Evolutionary conservation across 2,797 vertebrate genomes (phyloP).

Genomic region (Phrynocephalus forsythii): DNA sequence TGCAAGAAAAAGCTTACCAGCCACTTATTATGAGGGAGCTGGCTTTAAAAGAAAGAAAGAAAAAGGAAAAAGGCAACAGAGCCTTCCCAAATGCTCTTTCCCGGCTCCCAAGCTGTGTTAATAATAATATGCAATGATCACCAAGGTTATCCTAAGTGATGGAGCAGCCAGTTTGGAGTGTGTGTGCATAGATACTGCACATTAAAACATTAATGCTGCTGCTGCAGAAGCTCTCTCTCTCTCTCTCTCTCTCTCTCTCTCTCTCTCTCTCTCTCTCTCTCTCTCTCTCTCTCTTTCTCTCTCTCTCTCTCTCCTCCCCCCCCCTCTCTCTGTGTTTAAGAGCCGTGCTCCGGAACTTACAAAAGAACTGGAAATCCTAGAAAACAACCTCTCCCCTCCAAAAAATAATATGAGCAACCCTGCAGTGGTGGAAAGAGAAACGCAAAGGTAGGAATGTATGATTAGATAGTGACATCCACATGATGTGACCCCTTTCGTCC

Average conservation of each 20-base stretch:
- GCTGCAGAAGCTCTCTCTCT: too few species aligned
- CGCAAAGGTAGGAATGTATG: constrained; percentile 62
- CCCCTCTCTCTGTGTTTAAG: constrained; percentile 14
- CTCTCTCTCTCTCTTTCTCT: too few species aligned
- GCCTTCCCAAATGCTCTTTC: background rate
- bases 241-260: too few species aligned
- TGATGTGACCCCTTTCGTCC: constrained; percentile 51
- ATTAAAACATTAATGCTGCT: background rate
- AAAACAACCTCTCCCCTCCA: background rate
- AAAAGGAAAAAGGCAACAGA: background rate
- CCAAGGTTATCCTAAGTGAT: background rate
- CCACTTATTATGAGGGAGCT: constrained; percentile 1
- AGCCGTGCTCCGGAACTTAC: constrained; percentile 57
- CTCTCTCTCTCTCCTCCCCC: too few species aligned
- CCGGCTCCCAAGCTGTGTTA: background rate
- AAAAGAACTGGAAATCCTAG: constrained; percentile 64
- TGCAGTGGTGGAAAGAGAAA: constrained; percentile 70
- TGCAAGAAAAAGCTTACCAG: constrained; percentile 12
- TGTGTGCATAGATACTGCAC: rapidly evolving
- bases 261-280: too few species aligned
- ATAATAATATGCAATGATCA: background rate
- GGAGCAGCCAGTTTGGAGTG: rapidly evolving
- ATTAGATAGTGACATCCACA: constrained; percentile 69
- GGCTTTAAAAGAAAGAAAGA: background rate
- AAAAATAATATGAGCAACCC: constrained; percentile 68